Percentiles rank a stretch among this genome's conserved stretches.
Evolutionary conservation across 2,797 vertebrate genomes (phyloP).

Genomic region (Pelochelys cantorii): DNA sequence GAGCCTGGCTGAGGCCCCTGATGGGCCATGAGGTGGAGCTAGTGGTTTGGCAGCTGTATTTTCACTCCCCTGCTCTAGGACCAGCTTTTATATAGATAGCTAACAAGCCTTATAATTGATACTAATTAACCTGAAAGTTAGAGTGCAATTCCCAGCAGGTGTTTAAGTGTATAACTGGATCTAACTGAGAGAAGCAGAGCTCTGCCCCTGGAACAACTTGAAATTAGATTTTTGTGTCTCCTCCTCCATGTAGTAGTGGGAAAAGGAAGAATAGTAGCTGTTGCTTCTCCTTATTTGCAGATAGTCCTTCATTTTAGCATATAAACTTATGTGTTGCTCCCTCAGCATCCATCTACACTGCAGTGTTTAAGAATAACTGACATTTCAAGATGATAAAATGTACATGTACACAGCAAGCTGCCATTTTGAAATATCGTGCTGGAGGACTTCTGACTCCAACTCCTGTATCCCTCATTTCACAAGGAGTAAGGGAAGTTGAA

Average conservation of each 20-base stretch:
- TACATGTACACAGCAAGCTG: too few relatives aligned
- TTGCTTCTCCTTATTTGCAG: neutral
- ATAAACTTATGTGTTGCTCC: too few relatives aligned
- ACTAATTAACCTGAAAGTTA: neutral
- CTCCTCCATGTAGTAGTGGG: neutral
- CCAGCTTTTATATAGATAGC: neutral
- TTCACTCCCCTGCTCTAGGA: rapidly evolving
- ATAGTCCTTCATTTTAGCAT: rapidly evolving
- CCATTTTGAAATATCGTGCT: too few relatives aligned
- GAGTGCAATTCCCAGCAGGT: neutral
- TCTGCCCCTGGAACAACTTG: neutral
- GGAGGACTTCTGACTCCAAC: too few relatives aligned
- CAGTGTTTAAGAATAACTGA: too few relatives aligned
- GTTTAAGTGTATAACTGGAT: neutral
- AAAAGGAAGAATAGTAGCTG: neutral
- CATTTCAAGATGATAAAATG: too few relatives aligned
- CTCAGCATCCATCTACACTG: too few relatives aligned
- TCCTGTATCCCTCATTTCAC: too few relatives aligned
- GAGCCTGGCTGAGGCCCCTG: too few relatives aligned
- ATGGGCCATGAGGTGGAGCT: too few relatives aligned
- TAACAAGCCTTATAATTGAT: neutral
- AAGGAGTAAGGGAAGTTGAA: too few relatives aligned
- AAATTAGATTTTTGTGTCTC: neutral
- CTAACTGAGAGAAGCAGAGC: neutral
- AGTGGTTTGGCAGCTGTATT: too few relatives aligned